Conservation (phyloP, 2,113 vertebrate species). For the Falco punctatus region DNA sequence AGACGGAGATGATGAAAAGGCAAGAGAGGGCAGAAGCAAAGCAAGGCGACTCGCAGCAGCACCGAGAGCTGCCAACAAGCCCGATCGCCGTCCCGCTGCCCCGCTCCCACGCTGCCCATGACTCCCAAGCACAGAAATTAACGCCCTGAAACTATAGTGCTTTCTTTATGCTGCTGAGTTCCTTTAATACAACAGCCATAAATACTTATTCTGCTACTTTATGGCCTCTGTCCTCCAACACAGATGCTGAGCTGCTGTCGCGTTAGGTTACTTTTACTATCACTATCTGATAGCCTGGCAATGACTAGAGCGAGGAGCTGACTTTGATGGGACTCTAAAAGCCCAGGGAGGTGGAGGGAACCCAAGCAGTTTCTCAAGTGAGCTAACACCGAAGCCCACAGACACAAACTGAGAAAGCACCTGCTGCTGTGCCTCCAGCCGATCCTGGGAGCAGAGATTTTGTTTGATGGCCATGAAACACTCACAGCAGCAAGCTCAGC, state of each 20-base stretch:
- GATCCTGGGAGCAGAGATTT: fast-evolving
- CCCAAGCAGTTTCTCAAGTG: background rate
- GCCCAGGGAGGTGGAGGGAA: background rate
- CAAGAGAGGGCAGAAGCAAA: background rate
- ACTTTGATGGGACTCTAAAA: background rate
- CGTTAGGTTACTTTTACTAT: background rate
- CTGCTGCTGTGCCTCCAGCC: background rate
- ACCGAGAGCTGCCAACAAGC: background rate
- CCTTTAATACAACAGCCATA: constrained; percentile 33
- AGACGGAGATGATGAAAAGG: fast-evolving
- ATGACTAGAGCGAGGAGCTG: background rate
- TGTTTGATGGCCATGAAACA: background rate
- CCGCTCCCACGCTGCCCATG: fast-evolving
- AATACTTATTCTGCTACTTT: constrained; percentile 24
- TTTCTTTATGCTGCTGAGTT: background rate
- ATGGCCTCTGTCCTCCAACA: constrained; percentile 15
- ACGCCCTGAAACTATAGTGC: background rate
- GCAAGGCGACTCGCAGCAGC: fast-evolving
- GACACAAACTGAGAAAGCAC: background rate
- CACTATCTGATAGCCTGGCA: background rate
- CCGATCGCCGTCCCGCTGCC: fast-evolving
- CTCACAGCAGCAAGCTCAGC: background rate
- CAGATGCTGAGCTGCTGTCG: background rate
- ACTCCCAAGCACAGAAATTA: background rate
- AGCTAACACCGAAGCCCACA: background rate